Percentiles rank a stretch among this genome's conserved stretches.
Evolutionary conservation across 2,888 invertebrate genomes (phyloP).

Genomic region (Euzetes globulus): DNA sequence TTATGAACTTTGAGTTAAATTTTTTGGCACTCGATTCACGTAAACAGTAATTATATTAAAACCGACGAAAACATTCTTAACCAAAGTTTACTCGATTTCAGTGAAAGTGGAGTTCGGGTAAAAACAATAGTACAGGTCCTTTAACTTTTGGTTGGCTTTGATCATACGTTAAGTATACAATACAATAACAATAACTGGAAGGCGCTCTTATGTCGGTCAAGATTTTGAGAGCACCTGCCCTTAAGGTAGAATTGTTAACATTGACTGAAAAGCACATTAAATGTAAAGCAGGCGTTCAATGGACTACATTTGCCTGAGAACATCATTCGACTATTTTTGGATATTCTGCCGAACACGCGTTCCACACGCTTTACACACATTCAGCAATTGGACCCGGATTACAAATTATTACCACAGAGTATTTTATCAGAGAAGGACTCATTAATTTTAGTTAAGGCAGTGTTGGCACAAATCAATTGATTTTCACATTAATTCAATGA

Average conservation of each 20-base stretch:
- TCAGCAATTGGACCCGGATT: not conserved
- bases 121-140: not conserved
- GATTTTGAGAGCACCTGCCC: constrained; percentile 21
- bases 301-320: not conserved
- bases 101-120: not conserved
- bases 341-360: not conserved
- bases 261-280: constrained; percentile 18
- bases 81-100: not conserved
- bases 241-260: constrained; percentile 14
- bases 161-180: not conserved
- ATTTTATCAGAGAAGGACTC: no score
- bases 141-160: constrained; percentile 1
- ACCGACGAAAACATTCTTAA: not conserved
- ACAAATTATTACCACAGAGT: no score
- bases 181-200: constrained; percentile 17
- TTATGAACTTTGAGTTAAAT: not conserved
- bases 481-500: not conserved
- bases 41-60: not conserved
- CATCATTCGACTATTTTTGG: not conserved
- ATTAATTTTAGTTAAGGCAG: not conserved
- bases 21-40: not conserved
- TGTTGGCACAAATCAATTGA: not conserved
- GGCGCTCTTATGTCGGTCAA: constrained; percentile 18
- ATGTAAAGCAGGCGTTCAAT: not conserved
- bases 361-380: constrained; percentile 4